Conservation (phyloP, 1,140 invertebrate genomes). For the Drosophila bipectinata region DNA sequence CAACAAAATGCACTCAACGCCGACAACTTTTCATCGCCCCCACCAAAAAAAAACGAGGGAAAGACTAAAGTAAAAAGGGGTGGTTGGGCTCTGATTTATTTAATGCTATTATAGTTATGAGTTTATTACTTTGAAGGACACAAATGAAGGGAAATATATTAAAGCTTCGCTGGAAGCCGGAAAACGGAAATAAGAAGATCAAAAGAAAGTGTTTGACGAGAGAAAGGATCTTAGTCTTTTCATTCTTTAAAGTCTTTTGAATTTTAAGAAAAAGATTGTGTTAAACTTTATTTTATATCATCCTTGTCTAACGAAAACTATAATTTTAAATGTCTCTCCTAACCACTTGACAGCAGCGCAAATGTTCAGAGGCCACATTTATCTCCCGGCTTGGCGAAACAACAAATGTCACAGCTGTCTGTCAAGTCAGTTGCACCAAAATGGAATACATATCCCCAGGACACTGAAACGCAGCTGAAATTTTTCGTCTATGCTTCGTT, state of each 20-base stretch:
- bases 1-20: conserved; percentile 72
- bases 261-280: not conserved
- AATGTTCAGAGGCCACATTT: conserved; percentile 29
- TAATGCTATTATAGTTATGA: conserved; percentile 67
- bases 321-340: conserved; percentile 30
- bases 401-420: conserved; percentile 71
- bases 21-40: not conserved
- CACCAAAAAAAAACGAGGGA: conserved; percentile 4
- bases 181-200: conserved; percentile 1
- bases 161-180: not conserved
- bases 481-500: conserved; percentile 23
- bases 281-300: not conserved
- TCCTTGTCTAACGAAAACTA: not conserved
- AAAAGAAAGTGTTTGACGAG: not conserved
- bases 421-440: conserved; percentile 58
- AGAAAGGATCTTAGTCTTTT: not conserved
- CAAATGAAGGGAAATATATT: conserved; percentile 10
- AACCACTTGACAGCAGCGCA: conserved; percentile 26
- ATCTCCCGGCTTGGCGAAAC: conserved; percentile 34
- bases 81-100: conserved; percentile 63
- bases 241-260: not conserved
- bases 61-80: conserved; percentile 15
- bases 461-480: conserved; percentile 21
- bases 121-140: conserved; percentile 33
- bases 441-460: conserved; percentile 38